These are phyloP conservation scores for Diachrysia chrysitis DNA, from an alignment of 2,888 invertebrate genomes.

Conservation along the genomic window DNA sequence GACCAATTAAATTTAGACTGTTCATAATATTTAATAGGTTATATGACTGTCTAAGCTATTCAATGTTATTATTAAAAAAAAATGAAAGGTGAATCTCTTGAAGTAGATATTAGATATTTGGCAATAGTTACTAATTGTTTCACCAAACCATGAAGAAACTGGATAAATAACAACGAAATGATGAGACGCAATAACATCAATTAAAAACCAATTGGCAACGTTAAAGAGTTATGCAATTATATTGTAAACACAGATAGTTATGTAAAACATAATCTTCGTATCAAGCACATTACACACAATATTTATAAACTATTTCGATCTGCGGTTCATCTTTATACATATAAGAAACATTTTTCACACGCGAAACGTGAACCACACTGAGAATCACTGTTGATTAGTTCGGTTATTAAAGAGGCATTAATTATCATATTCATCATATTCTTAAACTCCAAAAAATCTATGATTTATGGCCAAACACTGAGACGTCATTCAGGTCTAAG, in stretches of 20 bases:
- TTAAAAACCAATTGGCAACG: conserved; percentile 24
- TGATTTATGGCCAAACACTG: too few relatives aligned
- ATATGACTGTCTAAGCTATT: too few relatives aligned
- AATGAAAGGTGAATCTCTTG: too few relatives aligned
- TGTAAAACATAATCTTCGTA: conserved; percentile 29
- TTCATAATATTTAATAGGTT: too few relatives aligned
- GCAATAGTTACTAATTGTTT: background rate
- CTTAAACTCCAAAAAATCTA: too few relatives aligned
- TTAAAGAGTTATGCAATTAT: conserved; percentile 31
- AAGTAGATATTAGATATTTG: background rate
- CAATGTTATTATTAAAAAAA: too few relatives aligned
- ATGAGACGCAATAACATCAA: conserved; percentile 23
- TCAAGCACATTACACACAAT: conserved; percentile 22
- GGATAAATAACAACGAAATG: background rate
- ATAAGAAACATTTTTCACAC: too few relatives aligned
- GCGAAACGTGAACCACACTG: background rate
- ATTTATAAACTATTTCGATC: background rate
- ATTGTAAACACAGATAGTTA: conserved; percentile 22
- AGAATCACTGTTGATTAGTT: background rate
- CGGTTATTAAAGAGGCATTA: too few relatives aligned
- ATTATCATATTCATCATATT: too few relatives aligned
- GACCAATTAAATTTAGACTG: too few relatives aligned
- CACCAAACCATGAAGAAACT: conserved; percentile 3
- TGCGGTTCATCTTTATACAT: background rate
- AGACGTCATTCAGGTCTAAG: too few relatives aligned